Conservation (phyloP, 2,113 vertebrate genomes). For the Chaenocephalus aceratus region DNA sequence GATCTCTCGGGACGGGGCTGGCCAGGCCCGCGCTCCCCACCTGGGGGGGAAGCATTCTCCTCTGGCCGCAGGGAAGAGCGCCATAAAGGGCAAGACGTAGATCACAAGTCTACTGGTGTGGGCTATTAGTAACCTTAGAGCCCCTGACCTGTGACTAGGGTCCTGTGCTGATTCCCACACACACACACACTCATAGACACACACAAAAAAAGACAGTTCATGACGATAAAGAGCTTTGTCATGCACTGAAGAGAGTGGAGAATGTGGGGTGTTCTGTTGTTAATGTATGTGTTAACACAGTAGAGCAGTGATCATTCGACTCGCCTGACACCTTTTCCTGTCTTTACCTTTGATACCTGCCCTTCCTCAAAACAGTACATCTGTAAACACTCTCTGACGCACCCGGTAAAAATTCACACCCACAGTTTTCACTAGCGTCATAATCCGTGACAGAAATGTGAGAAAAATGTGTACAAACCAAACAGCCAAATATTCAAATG, state of each 20-base stretch:
- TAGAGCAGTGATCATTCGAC: too few relatives aligned
- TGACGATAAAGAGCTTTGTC: conserved; percentile 76
- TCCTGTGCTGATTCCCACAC: conserved; percentile 85
- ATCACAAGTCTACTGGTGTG: conserved; percentile 81
- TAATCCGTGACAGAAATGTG: conserved; percentile 21
- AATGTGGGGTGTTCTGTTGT: conserved; percentile 54
- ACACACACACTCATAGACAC: conserved; percentile 61
- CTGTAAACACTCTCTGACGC: conserved; percentile 9
- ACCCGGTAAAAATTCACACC: conserved; percentile 5
- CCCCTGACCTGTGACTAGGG: conserved; percentile 85
- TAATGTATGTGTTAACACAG: conserved; percentile 60
- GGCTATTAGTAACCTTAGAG: conserved; percentile 88
- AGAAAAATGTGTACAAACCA: conserved; percentile 6
- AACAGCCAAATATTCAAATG: not conserved
- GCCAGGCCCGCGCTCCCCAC: conserved; percentile 76
- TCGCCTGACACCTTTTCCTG: conserved; percentile 31
- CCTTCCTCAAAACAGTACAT: not conserved
- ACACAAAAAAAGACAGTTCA: conserved; percentile 63
- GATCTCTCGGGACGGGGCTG: conserved; percentile 82
- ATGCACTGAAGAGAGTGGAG: conserved; percentile 60
- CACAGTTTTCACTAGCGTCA: conserved; percentile 3
- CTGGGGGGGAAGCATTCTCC: conserved; percentile 82
- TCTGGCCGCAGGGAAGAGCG: conserved; percentile 77
- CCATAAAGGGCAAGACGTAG: conserved; percentile 81
- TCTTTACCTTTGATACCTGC: not conserved